These are phyloP conservation scores for Phrynocephalus guinanensis DNA, from an alignment of 2,797 vertebrate species.

Conservation along the genomic window DNA sequence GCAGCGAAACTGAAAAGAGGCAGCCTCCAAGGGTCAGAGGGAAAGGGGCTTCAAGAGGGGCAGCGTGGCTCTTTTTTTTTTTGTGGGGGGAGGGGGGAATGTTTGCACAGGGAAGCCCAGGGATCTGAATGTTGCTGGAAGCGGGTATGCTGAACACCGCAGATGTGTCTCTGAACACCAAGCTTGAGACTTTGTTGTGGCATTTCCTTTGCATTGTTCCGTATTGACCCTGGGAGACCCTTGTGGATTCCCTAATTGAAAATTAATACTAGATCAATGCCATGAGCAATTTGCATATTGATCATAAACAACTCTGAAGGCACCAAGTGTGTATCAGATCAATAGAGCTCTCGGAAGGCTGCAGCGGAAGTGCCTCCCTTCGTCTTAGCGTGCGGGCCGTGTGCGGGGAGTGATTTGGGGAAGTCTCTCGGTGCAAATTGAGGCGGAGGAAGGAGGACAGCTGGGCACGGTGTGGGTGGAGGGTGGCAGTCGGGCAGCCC, in stretches of 20 bases:
- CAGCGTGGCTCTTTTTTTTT: too few relatives aligned
- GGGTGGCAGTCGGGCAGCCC: rapidly evolving
- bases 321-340: slow-evolving; percentile 94
- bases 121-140: neutral
- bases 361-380: slow-evolving; percentile 84
- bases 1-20: neutral
- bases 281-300: slow-evolving; percentile 99
- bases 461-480: rapidly evolving
- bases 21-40: neutral
- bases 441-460: neutral
- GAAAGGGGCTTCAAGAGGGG: too few relatives aligned
- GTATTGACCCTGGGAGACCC: slow-evolving; percentile 97
- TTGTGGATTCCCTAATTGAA: slow-evolving; percentile 99
- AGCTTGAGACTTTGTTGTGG: slow-evolving; percentile 34
- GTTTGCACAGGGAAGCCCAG: too few relatives aligned
- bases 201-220: slow-evolving; percentile 90
- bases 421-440: slow-evolving; percentile 27
- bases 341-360: slow-evolving; percentile 91
- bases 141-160: neutral
- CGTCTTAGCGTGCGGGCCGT: slow-evolving; percentile 75
- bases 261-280: slow-evolving; percentile 99
- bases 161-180: slow-evolving; percentile 35
- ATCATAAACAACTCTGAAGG: slow-evolving; percentile 99
- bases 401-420: slow-evolving; percentile 82
- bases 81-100: too few relatives aligned